Conservation (phyloP, 2,888 invertebrate species). For the Dryomyza anilis region DNA sequence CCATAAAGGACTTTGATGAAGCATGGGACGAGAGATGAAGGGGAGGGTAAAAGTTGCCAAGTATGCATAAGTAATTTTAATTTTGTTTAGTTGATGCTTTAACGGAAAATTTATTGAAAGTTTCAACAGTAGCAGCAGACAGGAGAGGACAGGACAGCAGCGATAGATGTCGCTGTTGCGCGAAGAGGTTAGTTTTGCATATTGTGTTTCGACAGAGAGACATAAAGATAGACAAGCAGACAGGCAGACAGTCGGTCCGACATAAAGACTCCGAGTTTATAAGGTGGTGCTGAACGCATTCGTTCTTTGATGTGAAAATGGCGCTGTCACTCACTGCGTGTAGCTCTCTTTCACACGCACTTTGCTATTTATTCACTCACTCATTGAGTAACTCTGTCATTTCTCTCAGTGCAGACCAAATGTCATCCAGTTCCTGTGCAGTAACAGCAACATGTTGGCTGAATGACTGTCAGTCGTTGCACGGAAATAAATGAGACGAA, state of each 20-base stretch:
- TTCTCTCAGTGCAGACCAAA: not conserved
- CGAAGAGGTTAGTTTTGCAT: no score
- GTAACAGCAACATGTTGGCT: not conserved
- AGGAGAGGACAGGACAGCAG: no score
- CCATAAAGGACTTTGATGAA: not conserved
- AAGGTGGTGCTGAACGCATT: no score
- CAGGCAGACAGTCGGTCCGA: no score
- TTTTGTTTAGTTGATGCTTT: slow-evolving; percentile 17
- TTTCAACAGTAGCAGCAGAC: slow-evolving; percentile 1
- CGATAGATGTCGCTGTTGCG: slow-evolving; percentile 1
- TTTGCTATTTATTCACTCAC: no score
- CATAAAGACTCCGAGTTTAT: no score
- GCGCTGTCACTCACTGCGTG: no score
- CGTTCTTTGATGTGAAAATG: not conserved
- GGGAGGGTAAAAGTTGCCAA: not conserved
- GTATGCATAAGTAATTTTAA: slow-evolving; percentile 11
- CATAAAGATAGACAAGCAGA: no score
- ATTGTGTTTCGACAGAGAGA: no score
- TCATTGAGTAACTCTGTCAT: not conserved
- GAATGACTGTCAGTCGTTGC: not conserved
- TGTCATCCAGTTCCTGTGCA: not conserved
- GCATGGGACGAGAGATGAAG: no score
- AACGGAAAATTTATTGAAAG: slow-evolving; percentile 12
- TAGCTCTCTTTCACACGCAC: no score
- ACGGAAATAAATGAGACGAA: not conserved